Conservation (phyloP, 92 coral and sea anemone genomes). For the Micromussa lordhowensis region DNA sequence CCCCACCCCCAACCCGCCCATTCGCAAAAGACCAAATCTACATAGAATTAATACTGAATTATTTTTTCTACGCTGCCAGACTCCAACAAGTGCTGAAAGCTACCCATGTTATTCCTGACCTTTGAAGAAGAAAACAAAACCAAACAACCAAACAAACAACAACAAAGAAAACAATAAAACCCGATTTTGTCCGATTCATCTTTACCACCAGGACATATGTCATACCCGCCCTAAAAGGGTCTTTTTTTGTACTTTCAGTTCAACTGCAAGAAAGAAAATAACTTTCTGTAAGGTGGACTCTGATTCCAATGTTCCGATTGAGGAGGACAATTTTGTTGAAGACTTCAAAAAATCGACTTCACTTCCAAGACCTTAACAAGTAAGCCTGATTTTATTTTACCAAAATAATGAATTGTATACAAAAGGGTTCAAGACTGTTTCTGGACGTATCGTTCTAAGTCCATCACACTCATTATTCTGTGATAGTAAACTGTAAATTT, state of each 20-base stretch:
- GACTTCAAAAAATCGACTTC: conserved; percentile 17
- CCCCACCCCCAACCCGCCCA: not conserved
- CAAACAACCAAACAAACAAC: not conserved
- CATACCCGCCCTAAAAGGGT: conserved; percentile 16
- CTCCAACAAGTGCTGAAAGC: conserved; percentile 29
- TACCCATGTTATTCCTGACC: conserved; percentile 22
- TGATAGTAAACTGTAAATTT: not conserved
- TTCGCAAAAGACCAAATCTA: conserved; percentile 11
- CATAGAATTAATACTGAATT: not conserved
- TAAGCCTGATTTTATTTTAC: conserved; percentile 14
- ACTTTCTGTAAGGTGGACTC: conserved; percentile 25
- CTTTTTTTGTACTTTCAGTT: conserved; percentile 19
- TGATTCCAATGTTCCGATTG: conserved; percentile 26
- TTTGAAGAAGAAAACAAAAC: not conserved
- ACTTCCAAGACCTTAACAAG: conserved; percentile 26
- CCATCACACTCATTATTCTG: conserved; percentile 1
- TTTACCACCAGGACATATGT: conserved; percentile 4
- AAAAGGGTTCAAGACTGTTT: not conserved
- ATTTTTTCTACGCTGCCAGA: conserved; percentile 16
- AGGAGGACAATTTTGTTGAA: conserved; percentile 21
- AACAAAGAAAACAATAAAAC: conserved; percentile 19
- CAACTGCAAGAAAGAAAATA: conserved; percentile 20
- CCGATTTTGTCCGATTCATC: conserved; percentile 9
- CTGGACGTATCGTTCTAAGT: not conserved
- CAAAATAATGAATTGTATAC: conserved; percentile 4